Percentiles rank a stretch among this genome's conserved stretches.
Evolutionary conservation across 2,797 vertebrate species (phyloP).

Genomic region (Potorous gilbertii): DNA sequence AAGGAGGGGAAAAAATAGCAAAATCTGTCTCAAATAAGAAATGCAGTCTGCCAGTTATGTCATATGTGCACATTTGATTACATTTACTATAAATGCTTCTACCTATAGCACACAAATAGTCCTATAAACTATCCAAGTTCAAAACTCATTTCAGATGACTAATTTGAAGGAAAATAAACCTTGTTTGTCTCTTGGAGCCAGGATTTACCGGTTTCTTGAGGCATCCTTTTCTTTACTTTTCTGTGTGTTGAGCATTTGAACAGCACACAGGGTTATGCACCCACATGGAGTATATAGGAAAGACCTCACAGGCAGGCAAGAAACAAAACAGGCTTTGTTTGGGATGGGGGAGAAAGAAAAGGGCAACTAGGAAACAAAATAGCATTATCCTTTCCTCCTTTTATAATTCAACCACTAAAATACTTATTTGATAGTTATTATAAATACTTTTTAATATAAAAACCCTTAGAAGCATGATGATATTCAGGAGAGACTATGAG

Average conservation of each 20-base stretch:
- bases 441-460: conserved; percentile 42
- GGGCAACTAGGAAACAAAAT: conserved; percentile 53
- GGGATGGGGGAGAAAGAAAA: conserved; percentile 62
- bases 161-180: conserved; percentile 55
- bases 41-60: not conserved
- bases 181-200: conserved; percentile 62
- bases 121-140: conserved; percentile 23
- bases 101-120: conserved; percentile 27
- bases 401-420: conserved; percentile 20
- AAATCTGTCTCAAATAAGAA: conserved; percentile 34
- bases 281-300: conserved; percentile 71
- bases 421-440: conserved; percentile 27
- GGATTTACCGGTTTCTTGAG: conserved; percentile 65
- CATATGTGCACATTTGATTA: not conserved
- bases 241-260: conserved; percentile 77
- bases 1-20: not conserved
- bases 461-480: not conserved
- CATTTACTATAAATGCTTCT: conserved; percentile 30
- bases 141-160: conserved; percentile 37
- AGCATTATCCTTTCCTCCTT: conserved; percentile 39
- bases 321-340: conserved; percentile 86
- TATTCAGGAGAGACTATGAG: not conserved
- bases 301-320: conserved; percentile 86
- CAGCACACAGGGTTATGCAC: conserved; percentile 74
- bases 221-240: conserved; percentile 75